Evolutionary conservation across 2,113 vertebrate species (phyloP), one percentile per base, ranked within the genome.

Genomic region (Stigmatopora nigra): DNA sequence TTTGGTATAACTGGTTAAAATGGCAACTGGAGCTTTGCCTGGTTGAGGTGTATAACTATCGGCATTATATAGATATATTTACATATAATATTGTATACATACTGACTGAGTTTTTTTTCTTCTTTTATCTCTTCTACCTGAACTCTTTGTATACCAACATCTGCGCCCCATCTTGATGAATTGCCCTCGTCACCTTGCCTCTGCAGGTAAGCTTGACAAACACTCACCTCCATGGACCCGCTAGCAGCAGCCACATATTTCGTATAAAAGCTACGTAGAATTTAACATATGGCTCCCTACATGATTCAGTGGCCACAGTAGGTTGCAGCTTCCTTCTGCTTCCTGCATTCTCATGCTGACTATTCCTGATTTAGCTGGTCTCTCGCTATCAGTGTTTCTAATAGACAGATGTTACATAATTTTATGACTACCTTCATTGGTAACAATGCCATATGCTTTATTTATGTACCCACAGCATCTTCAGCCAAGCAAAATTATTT

Each of bases 141-240:
- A 57, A 38, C 20, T 62, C 2, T 41, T 41, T 41, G 38, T 41
- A 10, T 41, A 10, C 4, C 20, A 20, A 69, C 63, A 49, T 48
- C 7, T 59, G 58, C 49, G 67, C 49, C 48, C 68, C 49, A 65
- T 65, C 59, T 36, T 48, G 67, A 69, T 65, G 71, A 47, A 76
- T 61, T 72, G 4, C 13, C 49, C n/a, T 72, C 72, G 22, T 61
- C 38, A 22, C 20, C 31, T 64, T 46, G 44, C 72, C 64, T 19
- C 70, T 76, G 77, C 77, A 88, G 85, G 85, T 88, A 84, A 85
- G 82, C 63, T 52, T n/a, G 22, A 11, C 49, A 74, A 65, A 71
- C 57, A 72, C 62, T 11, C 2, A 20, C 17, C 45, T 51, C 25
- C 44, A 59, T 53, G 5, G 36, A 36, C 60, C 53, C 19, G 13